Conservation (phyloP, 2,797 vertebrate species). For the Streptopelia turtur region DNA sequence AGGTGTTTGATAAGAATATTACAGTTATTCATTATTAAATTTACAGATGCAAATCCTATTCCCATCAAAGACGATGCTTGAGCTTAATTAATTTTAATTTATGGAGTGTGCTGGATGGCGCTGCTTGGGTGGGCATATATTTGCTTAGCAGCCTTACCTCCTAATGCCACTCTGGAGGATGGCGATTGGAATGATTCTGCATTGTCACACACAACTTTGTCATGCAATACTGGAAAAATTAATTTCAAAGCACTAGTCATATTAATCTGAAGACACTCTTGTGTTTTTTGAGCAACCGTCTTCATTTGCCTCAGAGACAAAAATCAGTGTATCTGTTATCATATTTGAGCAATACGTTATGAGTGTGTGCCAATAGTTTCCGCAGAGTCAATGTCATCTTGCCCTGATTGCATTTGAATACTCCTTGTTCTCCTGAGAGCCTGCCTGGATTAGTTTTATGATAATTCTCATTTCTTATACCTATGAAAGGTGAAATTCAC, state of each 20-base stretch:
- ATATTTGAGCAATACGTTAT: neutral
- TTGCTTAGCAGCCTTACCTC: neutral
- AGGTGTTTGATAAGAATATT: slow-evolving; percentile 25
- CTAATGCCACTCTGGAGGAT: neutral
- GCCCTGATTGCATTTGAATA: slow-evolving; percentile 53
- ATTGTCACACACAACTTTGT: neutral
- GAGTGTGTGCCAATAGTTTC: neutral
- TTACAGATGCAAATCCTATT: slow-evolving; percentile 53
- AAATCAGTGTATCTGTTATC: neutral
- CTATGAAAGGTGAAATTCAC: neutral
- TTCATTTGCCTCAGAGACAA: neutral
- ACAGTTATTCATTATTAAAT: slow-evolving; percentile 54
- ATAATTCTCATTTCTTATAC: neutral
- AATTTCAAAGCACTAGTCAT: neutral
- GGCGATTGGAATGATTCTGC: neutral
- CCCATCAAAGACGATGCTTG: slow-evolving; percentile 29
- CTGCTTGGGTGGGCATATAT: slow-evolving; percentile 9
- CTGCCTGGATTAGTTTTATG: neutral
- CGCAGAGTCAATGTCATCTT: neutral
- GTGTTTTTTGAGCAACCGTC: neutral
- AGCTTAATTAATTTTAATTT: slow-evolving; percentile 68
- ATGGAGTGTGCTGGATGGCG: slow-evolving; percentile 34
- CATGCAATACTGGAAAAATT: neutral
- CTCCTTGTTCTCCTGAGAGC: slow-evolving; percentile 31
- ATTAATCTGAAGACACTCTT: neutral